These are phyloP conservation scores for Sebastes glaucus DNA, from an alignment of 2,797 vertebrate genomes.

Conservation along the genomic window DNA sequence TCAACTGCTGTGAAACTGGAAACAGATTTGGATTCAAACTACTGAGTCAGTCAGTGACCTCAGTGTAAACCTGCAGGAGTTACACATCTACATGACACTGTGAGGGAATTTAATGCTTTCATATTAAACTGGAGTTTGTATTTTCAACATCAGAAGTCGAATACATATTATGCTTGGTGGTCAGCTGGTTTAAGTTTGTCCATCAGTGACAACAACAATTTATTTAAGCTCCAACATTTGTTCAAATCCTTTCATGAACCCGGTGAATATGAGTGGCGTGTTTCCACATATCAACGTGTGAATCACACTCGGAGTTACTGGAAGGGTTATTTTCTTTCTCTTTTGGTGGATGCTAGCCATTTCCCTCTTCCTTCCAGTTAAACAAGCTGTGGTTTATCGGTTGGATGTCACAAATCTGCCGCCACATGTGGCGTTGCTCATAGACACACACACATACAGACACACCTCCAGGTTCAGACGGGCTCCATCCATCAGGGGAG, in stretches of 20 bases:
- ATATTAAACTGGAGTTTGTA: not conserved
- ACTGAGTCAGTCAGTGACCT: not conserved
- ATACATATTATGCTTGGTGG: not conserved
- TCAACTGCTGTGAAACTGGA: not conserved
- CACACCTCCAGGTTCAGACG: not conserved
- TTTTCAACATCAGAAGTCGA: not conserved
- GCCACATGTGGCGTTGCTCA: not conserved
- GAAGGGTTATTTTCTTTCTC: no score
- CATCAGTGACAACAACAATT: no score
- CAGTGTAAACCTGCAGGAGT: not conserved
- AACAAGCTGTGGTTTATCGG: not conserved
- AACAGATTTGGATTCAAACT: not conserved
- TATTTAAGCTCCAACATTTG: no score
- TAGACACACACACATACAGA: not conserved
- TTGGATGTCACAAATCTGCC: not conserved
- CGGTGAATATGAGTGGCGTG: no score
- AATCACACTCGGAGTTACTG: not conserved
- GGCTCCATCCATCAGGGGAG: constrained; percentile 6
- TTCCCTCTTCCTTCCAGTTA: no score
- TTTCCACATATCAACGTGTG: no score
- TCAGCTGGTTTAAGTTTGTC: not conserved
- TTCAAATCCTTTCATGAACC: no score
- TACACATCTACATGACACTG: not conserved
- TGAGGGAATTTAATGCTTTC: not conserved
- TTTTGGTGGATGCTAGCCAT: no score